These are phyloP conservation scores for Mugil cephalus DNA, from an alignment of 2,113 vertebrate species.

Conservation along the genomic window DNA sequence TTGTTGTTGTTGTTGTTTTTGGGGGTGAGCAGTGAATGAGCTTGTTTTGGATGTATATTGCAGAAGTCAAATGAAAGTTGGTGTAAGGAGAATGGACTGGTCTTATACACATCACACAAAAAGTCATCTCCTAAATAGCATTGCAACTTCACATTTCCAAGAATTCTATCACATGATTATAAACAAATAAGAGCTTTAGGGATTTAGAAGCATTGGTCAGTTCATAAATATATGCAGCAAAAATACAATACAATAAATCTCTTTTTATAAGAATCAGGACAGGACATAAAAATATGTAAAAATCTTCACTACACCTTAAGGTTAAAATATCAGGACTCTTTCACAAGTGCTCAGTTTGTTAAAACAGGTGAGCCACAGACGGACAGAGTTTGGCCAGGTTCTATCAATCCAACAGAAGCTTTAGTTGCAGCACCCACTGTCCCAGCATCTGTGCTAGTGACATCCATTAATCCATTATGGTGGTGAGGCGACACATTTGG, in stretches of 20 bases:
- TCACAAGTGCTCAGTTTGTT: slow-evolving; percentile 5
- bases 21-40: neutral
- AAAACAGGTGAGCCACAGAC: slow-evolving; percentile 3
- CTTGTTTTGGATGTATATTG: neutral
- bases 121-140: slow-evolving; percentile 33
- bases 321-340: neutral
- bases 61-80: slow-evolving; percentile 6
- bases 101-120: slow-evolving; percentile 17
- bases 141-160: slow-evolving; percentile 12
- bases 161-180: slow-evolving; percentile 38
- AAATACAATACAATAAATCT: slow-evolving; percentile 70
- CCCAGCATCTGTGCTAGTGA: no score
- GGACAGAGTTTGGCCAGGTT: slow-evolving; percentile 10
- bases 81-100: neutral
- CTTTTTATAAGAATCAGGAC: slow-evolving; percentile 50
- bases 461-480: no score
- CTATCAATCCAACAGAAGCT: neutral
- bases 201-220: slow-evolving; percentile 36
- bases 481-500: no score
- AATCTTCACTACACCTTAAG: slow-evolving; percentile 43
- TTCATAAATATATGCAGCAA: slow-evolving; percentile 72
- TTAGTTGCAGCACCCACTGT: no score
- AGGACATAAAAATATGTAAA: slow-evolving; percentile 65
- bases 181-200: slow-evolving; percentile 50
- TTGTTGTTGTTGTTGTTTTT: no score